Percentiles rank a stretch among this genome's conserved stretches.
These are phyloP conservation scores for Drosophila repleta DNA, from an alignment of 1,140 invertebrate species.

Conservation along the genomic window DNA sequence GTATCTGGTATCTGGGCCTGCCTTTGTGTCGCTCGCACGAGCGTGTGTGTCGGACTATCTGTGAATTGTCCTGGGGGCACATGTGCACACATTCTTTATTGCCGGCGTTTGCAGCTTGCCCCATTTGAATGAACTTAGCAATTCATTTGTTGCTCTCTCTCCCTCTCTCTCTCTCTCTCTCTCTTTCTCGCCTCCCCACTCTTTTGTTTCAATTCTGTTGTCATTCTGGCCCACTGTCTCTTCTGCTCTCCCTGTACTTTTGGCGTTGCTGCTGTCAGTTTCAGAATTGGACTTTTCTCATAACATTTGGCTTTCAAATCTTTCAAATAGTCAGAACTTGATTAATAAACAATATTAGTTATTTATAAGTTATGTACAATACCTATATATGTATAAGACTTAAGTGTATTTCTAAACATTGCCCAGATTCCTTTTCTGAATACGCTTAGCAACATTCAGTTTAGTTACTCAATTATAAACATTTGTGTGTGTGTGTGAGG, in stretches of 20 bases:
- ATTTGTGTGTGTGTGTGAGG: background rate
- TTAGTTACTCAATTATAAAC: slow-evolving; percentile 62
- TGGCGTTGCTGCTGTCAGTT: slow-evolving; percentile 49
- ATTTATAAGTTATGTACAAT: too few species aligned
- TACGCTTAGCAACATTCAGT: background rate
- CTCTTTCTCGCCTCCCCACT: background rate
- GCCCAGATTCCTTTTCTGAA: background rate
- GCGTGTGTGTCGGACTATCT: slow-evolving; percentile 32
- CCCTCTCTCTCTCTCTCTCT: background rate
- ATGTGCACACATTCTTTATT: slow-evolving; percentile 72
- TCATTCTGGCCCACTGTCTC: slow-evolving; percentile 26
- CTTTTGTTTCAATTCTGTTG: slow-evolving; percentile 2
- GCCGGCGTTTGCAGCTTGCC: slow-evolving; percentile 50
- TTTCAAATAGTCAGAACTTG: background rate
- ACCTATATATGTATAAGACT: too few species aligned
- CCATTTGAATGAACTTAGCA: slow-evolving; percentile 77
- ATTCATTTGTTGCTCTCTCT: slow-evolving; percentile 34
- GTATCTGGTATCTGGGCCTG: background rate
- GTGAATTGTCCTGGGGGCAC: slow-evolving; percentile 64
- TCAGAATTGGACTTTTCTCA: slow-evolving; percentile 55
- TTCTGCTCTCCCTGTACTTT: too few species aligned
- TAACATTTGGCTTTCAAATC: background rate
- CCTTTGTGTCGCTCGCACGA: slow-evolving; percentile 10
- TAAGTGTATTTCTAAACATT: background rate
- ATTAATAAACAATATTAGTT: too few species aligned